Evolutionary conservation across 2,797 vertebrate genomes (phyloP).

Genomic region (Babyrousa celebensis): DNA sequence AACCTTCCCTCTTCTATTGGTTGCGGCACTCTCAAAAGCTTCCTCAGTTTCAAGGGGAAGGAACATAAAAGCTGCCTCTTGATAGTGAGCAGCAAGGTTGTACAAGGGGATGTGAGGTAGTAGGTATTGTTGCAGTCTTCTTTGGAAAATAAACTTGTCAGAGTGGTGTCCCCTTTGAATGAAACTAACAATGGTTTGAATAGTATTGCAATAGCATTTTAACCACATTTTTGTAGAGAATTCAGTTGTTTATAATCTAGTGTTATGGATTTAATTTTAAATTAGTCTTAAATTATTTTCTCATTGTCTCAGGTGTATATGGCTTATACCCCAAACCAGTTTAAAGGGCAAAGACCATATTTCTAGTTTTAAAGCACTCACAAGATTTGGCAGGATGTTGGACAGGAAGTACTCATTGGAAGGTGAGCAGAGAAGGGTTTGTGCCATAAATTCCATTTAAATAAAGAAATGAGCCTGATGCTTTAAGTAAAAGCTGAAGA

Average conservation of each 20-base stretch:
- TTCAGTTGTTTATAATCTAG: neutral
- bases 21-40: neutral
- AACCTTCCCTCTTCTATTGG: neutral
- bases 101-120: neutral
- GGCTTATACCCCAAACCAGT: neutral
- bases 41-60: neutral
- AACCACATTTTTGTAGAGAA: neutral
- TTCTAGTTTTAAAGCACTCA: neutral
- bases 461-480: neutral
- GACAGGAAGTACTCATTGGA: neutral
- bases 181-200: neutral
- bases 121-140: neutral
- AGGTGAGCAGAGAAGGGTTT: neutral
- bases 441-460: neutral
- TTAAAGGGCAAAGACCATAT: neutral
- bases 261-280: conserved; percentile 38
- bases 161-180: neutral
- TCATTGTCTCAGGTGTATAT: neutral
- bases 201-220: neutral
- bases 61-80: neutral
- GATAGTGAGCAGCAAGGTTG: neutral
- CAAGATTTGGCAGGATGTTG: neutral
- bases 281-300: conserved; percentile 40
- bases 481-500: conserved; percentile 25
- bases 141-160: neutral